Evolutionary conservation across 2,888 invertebrate genomes (phyloP).

Genomic region (Ariolimax columbianus): DNA sequence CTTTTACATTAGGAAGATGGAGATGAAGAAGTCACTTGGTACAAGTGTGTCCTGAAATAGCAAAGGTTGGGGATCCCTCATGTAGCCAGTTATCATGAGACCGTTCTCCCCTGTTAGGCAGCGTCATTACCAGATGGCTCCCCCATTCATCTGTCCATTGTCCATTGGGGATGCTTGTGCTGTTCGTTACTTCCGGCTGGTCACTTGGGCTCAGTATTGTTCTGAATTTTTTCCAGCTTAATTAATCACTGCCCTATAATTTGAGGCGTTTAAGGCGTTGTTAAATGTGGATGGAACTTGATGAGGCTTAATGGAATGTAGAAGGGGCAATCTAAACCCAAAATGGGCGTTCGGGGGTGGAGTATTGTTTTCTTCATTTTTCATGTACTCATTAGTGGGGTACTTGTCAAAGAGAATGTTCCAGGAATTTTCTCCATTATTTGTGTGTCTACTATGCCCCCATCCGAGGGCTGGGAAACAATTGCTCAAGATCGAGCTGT

Average conservation of each 20-base stretch:
- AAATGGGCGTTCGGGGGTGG: too few species aligned
- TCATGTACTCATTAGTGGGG: too few species aligned
- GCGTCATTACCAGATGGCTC: conserved; percentile 37
- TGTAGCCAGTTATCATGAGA: background rate
- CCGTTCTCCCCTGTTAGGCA: conserved; percentile 14
- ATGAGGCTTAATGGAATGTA: background rate
- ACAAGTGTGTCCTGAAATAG: too few species aligned
- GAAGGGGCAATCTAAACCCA: too few species aligned
- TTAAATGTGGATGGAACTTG: background rate
- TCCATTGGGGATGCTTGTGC: conserved; percentile 6
- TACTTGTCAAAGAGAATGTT: too few species aligned
- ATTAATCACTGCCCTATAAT: conserved; percentile 29
- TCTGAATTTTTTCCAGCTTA: conserved; percentile 11
- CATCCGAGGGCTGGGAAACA: too few species aligned
- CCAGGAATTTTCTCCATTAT: too few species aligned
- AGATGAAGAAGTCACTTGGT: too few species aligned
- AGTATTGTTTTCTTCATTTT: too few species aligned
- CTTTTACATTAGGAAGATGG: too few species aligned
- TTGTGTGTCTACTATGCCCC: too few species aligned
- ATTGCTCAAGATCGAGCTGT: too few species aligned
- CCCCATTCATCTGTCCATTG: conserved; percentile 6
- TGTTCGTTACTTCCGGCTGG: conserved; percentile 14
- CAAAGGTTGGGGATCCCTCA: background rate
- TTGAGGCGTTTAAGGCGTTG: background rate
- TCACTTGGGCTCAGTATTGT: conserved; percentile 17